phyloP scores from a whole-genome alignment of 2,113 vertebrate species.

The Circaetus cinerascens region DNA sequence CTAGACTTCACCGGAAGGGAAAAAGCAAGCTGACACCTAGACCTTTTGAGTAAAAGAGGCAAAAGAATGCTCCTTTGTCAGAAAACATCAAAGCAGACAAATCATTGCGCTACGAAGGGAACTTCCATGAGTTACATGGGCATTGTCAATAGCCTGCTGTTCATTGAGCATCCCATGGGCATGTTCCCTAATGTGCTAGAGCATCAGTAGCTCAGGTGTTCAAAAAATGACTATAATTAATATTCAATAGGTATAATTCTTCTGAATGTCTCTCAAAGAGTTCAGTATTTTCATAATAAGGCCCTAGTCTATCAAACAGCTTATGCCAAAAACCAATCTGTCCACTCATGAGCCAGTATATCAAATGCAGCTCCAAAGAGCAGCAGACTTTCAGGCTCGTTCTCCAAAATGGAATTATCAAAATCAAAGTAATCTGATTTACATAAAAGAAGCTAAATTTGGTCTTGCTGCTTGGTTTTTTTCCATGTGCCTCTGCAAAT shows the following conservation, averaged over 20 bases:
- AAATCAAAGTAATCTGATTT: not conserved
- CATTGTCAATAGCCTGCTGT: not conserved
- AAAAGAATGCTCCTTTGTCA: not conserved
- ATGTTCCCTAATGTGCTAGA: not conserved
- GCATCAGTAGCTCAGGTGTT: not conserved
- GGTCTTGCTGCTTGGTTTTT: not conserved
- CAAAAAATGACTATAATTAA: not conserved
- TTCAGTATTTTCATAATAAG: not conserved
- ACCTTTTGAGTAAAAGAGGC: not conserved
- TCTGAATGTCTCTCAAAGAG: not conserved
- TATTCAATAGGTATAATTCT: not conserved
- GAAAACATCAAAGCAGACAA: not conserved
- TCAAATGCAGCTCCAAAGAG: not conserved
- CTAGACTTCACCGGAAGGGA: not conserved
- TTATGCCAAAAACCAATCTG: not conserved
- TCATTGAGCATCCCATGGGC: not conserved
- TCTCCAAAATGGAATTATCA: not conserved
- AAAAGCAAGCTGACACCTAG: not conserved
- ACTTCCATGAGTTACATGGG: not conserved
- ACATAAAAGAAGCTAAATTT: not conserved
- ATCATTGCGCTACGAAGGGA: not conserved
- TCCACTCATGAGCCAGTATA: not conserved
- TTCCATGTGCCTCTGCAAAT: not conserved
- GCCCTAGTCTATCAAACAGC: not conserved
- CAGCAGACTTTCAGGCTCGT: not conserved